Conservation (phyloP, 2,113 vertebrate species). For the Leptodactylus fuscus region DNA sequence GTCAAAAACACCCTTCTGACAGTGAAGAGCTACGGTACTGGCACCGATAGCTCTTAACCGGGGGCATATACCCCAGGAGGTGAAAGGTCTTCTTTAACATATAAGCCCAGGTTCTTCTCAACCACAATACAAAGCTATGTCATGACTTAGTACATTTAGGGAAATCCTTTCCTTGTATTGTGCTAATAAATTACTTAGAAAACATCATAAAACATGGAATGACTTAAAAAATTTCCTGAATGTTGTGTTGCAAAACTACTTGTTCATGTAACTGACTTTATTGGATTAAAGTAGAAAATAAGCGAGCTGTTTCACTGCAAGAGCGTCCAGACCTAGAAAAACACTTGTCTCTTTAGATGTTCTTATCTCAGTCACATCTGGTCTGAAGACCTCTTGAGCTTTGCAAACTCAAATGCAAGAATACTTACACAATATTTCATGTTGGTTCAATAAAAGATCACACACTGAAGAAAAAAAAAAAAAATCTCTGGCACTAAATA, state of each 20-base stretch:
- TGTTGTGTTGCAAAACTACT: not conserved
- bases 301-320: not conserved
- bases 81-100: too few species aligned
- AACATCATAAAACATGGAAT: too few species aligned
- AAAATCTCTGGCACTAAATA: slow-evolving; percentile 12
- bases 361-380: slow-evolving; percentile 43
- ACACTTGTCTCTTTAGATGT: slow-evolving; percentile 26
- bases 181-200: too few species aligned
- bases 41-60: too few species aligned
- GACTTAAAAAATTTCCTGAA: too few species aligned
- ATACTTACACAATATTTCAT: slow-evolving; percentile 36
- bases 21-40: too few species aligned
- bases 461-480: slow-evolving; percentile 18
- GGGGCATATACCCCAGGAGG: too few species aligned
- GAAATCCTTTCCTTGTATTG: too few species aligned
- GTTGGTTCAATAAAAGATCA: slow-evolving; percentile 50
- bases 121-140: too few species aligned
- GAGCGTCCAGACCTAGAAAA: not conserved
- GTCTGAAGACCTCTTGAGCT: slow-evolving; percentile 28
- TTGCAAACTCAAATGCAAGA: slow-evolving; percentile 26
- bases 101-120: too few species aligned
- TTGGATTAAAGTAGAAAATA: slow-evolving; percentile 15
- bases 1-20: too few species aligned
- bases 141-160: too few species aligned
- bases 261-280: not conserved